phyloP scores from a whole-genome alignment of 2,797 vertebrate genomes.

The Hapalemur alaotrensis region DNA sequence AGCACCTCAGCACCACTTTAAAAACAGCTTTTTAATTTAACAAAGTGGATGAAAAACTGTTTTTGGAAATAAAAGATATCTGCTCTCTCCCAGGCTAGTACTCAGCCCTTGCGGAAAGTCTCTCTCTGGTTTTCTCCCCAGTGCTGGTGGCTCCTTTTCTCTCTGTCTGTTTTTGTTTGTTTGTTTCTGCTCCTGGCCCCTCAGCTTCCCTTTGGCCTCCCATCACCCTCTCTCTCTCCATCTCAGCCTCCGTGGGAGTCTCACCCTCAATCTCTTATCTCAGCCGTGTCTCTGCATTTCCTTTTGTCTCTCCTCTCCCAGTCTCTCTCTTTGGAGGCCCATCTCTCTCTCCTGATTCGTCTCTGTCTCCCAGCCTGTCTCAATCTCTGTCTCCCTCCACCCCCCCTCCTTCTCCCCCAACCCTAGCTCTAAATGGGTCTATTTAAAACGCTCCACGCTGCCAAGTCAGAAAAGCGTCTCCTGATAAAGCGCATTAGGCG shows the following conservation, averaged over 20 bases:
- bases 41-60: constrained; percentile 80
- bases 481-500: constrained; percentile 81
- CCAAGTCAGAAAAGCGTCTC: constrained; percentile 83
- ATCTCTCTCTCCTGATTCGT: constrained; percentile 48
- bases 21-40: constrained; percentile 80
- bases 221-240: background rate
- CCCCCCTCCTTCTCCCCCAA: constrained; percentile 67
- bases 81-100: constrained; percentile 67
- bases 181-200: constrained; percentile 24
- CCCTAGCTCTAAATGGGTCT: constrained; percentile 81
- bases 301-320: constrained; percentile 18
- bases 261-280: background rate
- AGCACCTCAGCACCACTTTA: constrained; percentile 74
- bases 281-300: background rate
- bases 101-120: constrained; percentile 63
- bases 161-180: background rate
- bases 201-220: constrained; percentile 48
- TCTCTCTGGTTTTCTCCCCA: constrained; percentile 31
- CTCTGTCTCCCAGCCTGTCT: constrained; percentile 76
- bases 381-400: constrained; percentile 74
- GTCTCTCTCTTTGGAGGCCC: constrained; percentile 60
- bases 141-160: background rate
- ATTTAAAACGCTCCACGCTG: constrained; percentile 81
- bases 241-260: background rate
- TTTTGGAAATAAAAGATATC: constrained; percentile 78